Conservation (phyloP, 2,113 vertebrate genomes). For the Hypocryptadius cinnamomeus region DNA sequence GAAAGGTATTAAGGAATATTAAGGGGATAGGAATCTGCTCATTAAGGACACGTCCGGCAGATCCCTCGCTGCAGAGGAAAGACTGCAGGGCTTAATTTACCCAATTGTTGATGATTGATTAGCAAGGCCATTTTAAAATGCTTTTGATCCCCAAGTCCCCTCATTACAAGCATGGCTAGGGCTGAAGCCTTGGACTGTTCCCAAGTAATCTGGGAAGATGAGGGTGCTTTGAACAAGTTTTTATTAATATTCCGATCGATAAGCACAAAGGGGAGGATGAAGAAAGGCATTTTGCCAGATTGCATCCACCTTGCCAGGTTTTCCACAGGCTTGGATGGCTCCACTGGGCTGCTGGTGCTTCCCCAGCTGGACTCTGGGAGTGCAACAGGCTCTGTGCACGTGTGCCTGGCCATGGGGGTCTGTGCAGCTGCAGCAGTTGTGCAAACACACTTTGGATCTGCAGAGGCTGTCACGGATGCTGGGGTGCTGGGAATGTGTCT, state of each 20-base stretch:
- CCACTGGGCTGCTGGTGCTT: neutral
- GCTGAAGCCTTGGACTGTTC: neutral
- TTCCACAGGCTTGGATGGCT: neutral
- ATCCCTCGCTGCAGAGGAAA: neutral
- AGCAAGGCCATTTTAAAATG: constrained; percentile 34
- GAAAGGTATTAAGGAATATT: constrained; percentile 60
- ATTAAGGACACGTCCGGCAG: constrained; percentile 28
- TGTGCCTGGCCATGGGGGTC: neutral
- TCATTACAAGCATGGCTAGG: neutral
- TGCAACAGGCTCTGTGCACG: neutral
- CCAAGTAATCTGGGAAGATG: neutral
- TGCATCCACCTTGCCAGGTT: neutral
- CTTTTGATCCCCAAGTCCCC: constrained; percentile 30
- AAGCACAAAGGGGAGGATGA: neutral
- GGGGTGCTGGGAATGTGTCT: neutral
- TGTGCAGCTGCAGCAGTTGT: neutral
- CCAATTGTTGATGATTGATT: constrained; percentile 39
- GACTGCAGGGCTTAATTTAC: constrained; percentile 51
- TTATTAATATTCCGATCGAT: constrained; percentile 17
- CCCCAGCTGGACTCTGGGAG: neutral
- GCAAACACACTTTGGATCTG: neutral
- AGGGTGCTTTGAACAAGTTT: constrained; percentile 14
- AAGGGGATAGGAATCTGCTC: constrained; percentile 53
- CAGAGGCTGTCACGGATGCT: fast-evolving
- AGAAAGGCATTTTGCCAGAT: neutral